Evolutionary conservation across 2,888 invertebrate genomes (phyloP).

Genomic region (Teinopalpus imperialis): DNA sequence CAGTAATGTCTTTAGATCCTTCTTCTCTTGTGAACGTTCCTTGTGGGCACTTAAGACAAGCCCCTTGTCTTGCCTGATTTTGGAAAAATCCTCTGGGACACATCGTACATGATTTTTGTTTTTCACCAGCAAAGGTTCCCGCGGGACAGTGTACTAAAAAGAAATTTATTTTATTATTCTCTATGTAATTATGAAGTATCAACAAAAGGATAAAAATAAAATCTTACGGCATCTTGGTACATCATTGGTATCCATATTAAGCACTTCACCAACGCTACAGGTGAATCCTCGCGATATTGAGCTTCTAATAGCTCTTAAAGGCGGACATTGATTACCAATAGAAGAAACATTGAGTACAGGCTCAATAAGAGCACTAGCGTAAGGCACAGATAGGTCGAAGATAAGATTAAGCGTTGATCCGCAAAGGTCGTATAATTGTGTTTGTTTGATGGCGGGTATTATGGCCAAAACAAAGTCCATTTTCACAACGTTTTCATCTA

Average conservation of each 20-base stretch:
- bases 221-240: slow-evolving; percentile 95
- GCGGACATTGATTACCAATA: slow-evolving; percentile 96
- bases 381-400: slow-evolving; percentile 96
- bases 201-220: slow-evolving; percentile 11
- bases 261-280: slow-evolving; percentile 95
- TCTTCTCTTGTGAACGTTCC: slow-evolving; percentile 96
- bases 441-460: slow-evolving; percentile 93
- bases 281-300: slow-evolving; percentile 94
- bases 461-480: slow-evolving; percentile 95
- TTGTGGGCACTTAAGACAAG: slow-evolving; percentile 94
- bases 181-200: too few species aligned
- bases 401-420: slow-evolving; percentile 96
- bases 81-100: slow-evolving; percentile 97
- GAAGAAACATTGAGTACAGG: slow-evolving; percentile 93
- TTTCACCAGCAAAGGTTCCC: slow-evolving; percentile 95
- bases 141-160: slow-evolving; percentile 96
- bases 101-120: slow-evolving; percentile 94
- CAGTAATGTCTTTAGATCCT: slow-evolving; percentile 92
- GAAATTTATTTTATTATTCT: not conserved
- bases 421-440: slow-evolving; percentile 96
- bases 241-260: slow-evolving; percentile 95
- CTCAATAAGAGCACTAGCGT: slow-evolving; percentile 94
- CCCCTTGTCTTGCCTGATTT: slow-evolving; percentile 93
- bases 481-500: slow-evolving; percentile 94
- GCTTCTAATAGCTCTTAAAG: slow-evolving; percentile 92